Evolutionary conservation across 2,888 invertebrate genomes (phyloP), one percentile per base, ranked within the genome.

Genomic region (Antitype chi): DNA sequence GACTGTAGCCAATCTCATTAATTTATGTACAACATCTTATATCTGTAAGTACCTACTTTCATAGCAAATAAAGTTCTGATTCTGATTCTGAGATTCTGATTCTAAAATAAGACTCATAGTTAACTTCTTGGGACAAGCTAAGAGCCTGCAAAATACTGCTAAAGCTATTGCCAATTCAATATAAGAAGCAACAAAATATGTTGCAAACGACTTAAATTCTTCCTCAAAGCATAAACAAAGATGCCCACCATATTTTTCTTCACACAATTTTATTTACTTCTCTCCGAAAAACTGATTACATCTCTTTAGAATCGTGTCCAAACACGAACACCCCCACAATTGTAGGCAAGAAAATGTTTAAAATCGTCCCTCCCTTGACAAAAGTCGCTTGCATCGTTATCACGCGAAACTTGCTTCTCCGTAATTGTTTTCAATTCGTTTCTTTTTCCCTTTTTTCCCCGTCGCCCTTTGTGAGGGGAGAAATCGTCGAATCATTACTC

Each of bases 341-440:
- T 86, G 84, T 85, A 78, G 78, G 78, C 82, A 83, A 88, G 85
- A 81, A 86, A 89, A 89, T 87, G 88, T 88, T 91, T 89, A 87
- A 89, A 90, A 91, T 88, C 82, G 82, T 88, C 87, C 76, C 79
- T 89, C 87, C 84, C 89, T 90, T 92, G 89, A 93, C 91, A 93
- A 92, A 93, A 92, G 91, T 92, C 92, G 83, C 87, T 87, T 80
- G 84, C 85, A 91, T 90, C 92, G 93, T 94, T 94, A 94, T 94
- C 94, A 91, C 90, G 89, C 85, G 90, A 90, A 93, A 93, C 93
- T 94, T 92, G 91, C 90, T 89, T 81, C 89, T 83, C 78, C 85
- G 93, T 94, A 94, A 95, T 94, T 94, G 94, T 94, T 95, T 95
- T 92, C 94, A 92, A 94, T 94, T 93, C 93, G 91, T 92, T 86